These are phyloP conservation scores for Bergia sp. DNA, from an alignment of 92 coral and sea anemone genomes.

Conservation along the genomic window DNA sequence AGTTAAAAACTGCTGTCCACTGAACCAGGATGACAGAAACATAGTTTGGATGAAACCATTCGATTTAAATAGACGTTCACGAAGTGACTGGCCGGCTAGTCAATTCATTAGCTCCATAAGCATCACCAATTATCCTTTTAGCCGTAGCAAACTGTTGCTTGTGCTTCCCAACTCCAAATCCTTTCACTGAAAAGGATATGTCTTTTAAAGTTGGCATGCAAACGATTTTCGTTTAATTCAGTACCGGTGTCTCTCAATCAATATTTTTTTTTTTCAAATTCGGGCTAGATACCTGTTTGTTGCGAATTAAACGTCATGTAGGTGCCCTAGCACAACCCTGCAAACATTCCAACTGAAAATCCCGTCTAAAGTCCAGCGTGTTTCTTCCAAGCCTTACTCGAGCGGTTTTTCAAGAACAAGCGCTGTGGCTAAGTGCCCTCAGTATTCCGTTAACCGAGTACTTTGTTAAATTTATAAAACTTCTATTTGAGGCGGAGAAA, in stretches of 20 bases:
- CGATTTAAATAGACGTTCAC: background rate
- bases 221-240: no score
- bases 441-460: background rate
- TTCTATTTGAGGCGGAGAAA: background rate
- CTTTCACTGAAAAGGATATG: background rate
- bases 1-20: background rate
- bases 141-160: background rate
- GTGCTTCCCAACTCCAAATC: background rate
- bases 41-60: background rate
- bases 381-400: no score
- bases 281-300: background rate
- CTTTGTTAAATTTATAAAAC: background rate
- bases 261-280: background rate
- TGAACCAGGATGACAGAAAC: background rate
- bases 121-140: background rate
- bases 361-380: no score
- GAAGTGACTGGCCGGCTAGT: background rate
- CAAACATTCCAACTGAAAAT: no score
- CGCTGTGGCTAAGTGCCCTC: background rate
- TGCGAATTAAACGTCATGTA: no score
- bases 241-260: background rate
- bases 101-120: background rate
- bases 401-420: no score
- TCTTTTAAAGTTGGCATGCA: background rate
- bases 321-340: no score